A percentile compares a stretch with the other conserved stretches of the same genome.
Conservation (phyloP, 2,888 invertebrate genomes). For the Andrena bucephala region DNA sequence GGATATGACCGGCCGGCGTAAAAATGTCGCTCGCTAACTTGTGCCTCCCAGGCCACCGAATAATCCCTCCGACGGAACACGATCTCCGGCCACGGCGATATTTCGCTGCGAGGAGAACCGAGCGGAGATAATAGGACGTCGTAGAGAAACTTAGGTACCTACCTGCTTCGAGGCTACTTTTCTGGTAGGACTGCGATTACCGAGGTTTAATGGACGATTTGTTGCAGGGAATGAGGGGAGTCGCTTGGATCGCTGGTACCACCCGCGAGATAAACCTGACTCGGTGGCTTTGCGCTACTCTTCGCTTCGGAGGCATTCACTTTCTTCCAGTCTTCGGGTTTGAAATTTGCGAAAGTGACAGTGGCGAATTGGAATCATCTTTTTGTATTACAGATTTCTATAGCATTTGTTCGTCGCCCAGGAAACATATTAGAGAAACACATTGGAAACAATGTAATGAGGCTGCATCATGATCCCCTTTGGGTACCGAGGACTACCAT, state of each 20-base stretch:
- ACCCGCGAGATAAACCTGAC: constrained; percentile 4
- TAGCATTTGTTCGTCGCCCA: neutral
- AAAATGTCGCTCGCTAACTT: constrained; percentile 67
- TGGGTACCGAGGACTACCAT: neutral
- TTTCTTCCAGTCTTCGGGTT: no score
- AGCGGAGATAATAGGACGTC: constrained; percentile 47
- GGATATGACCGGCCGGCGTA: constrained; percentile 45
- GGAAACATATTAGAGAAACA: constrained; percentile 2
- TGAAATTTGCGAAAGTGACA: no score
- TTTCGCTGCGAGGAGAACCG: constrained; percentile 47
- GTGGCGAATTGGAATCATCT: no score
- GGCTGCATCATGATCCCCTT: neutral
- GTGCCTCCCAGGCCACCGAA: constrained; percentile 61
- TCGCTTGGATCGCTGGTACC: constrained; percentile 14
- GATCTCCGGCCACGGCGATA: constrained; percentile 18
- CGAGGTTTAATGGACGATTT: constrained; percentile 45
- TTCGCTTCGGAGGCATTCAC: no score
- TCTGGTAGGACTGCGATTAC: constrained; percentile 49
- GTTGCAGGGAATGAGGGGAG: neutral
- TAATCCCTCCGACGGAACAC: constrained; percentile 39
- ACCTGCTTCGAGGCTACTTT: constrained; percentile 43
- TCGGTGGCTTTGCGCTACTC: neutral
- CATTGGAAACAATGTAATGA: constrained; percentile 5
- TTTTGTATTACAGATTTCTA: neutral
- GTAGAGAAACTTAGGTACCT: constrained; percentile 41